Evolutionary conservation across 2,113 vertebrate species (phyloP).

Genomic region (Hydropotes inermis): DNA sequence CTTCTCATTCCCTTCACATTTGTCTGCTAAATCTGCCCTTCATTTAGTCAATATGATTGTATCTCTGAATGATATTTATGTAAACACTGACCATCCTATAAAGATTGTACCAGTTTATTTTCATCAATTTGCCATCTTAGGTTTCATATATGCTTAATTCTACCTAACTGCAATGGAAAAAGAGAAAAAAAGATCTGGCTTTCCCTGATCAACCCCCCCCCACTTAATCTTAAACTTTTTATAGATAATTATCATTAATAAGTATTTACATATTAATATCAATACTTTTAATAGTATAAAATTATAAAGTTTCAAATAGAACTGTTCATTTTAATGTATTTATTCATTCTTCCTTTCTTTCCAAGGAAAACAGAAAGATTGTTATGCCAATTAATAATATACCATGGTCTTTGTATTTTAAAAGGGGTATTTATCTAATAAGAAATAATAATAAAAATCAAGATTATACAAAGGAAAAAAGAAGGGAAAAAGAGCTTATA

Average conservation of each 20-base stretch:
- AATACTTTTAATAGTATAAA: neutral
- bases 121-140: neutral
- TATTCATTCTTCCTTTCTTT: constrained; percentile 36
- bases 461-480: constrained; percentile 1
- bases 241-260: neutral
- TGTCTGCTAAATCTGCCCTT: neutral
- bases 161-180: neutral
- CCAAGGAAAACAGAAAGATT: neutral
- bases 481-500: neutral
- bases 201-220: neutral
- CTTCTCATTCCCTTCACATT: neutral
- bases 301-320: constrained; percentile 1
- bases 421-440: constrained; percentile 5
- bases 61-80: neutral
- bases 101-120: neutral
- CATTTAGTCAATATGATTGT: neutral
- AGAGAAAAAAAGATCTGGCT: neutral
- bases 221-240: neutral
- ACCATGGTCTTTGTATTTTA: neutral
- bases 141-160: neutral
- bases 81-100: neutral
- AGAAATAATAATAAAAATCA: constrained; percentile 33
- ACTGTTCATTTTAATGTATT: constrained; percentile 8
- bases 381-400: neutral
- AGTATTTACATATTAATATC: neutral